Evolutionary conservation across 1,140 invertebrate genomes (phyloP), one percentile per base, ranked within the genome.

Genomic region (Tetranychus cinnabarinus): DNA sequence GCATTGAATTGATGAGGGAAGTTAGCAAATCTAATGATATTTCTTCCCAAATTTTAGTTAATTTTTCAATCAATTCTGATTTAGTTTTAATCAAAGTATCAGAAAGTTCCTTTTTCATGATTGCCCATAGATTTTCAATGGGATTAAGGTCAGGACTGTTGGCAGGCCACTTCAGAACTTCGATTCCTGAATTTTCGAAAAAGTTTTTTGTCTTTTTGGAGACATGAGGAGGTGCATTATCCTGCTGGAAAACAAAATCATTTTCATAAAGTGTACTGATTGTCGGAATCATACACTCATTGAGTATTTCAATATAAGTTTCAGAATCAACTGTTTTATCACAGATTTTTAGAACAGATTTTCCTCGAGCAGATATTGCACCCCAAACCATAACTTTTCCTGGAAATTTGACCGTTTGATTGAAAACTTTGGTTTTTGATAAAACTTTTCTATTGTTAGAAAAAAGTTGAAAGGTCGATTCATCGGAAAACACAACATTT

Each of bases 131-230:
- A n/a, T n/a, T n/a, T 39, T 62, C 61, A 13, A 62, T 62, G 15
- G 58, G 58, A 47, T 62, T 62, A 13, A 62, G 58, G 47, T 62
- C 61, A 10, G 61, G 61, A 33, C 5, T 8, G n/a, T 36, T 31
- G 5, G 58, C 7, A 12, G 61, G 58, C 61, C 61, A 62, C 6
- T 52, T 34, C 36, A 62, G 7, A 61, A 62, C 60, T 4, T 23
- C 45, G 34, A 61, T 23, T 4, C 42, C n/a, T 10, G 13, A 13
- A 7, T 39, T n/a, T 46, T 39, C 58, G 13, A 62, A 50, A 7
- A 10, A 61, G 7, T 34, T 47, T n/a, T 31, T 34, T 4, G 61
- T 61, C 6, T 37, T 47, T 23, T 61, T 45, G 5, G 56, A 46
- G n/a, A 36, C 46, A 48, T 62, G 61, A n/a, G 8, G 6, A 45